Evolutionary conservation across 2,888 invertebrate species (phyloP).

Genomic region (Orchesella flavescens): DNA sequence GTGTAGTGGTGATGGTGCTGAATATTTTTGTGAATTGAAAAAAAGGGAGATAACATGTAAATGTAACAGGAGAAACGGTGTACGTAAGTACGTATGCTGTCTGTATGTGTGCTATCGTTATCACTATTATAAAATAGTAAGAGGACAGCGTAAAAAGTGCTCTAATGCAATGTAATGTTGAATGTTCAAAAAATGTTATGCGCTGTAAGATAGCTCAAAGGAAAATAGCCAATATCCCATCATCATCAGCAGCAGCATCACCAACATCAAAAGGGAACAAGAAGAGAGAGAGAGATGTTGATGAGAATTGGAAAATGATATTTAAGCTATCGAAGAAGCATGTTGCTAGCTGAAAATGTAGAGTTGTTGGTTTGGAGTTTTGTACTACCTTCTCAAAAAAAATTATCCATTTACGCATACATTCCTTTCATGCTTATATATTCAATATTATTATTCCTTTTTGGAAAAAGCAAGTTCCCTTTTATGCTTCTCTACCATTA

Average conservation of each 20-base stretch:
- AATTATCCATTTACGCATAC: conserved; percentile 25
- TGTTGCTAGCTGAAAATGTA: too few relatives aligned
- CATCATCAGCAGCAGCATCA: neutral
- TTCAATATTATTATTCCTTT: too few relatives aligned
- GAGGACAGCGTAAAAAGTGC: too few relatives aligned
- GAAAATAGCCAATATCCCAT: conserved; percentile 2
- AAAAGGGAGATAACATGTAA: too few relatives aligned
- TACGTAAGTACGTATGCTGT: too few relatives aligned
- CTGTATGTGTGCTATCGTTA: too few relatives aligned
- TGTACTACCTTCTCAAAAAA: neutral
- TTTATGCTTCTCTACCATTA: neutral
- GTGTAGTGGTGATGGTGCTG: too few relatives aligned
- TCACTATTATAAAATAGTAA: too few relatives aligned
- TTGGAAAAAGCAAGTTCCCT: neutral
- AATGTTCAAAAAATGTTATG: conserved; percentile 2
- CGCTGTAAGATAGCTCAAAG: neutral
- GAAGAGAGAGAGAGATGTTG: neutral
- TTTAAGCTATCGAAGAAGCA: conserved; percentile 4
- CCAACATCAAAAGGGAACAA: neutral
- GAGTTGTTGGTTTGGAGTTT: too few relatives aligned
- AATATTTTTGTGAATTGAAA: too few relatives aligned
- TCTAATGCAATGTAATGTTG: neutral
- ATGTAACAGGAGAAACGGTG: too few relatives aligned
- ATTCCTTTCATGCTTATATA: neutral
- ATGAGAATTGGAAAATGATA: conserved; percentile 8